Evolutionary conservation across 2,888 invertebrate species (phyloP).

Genomic region (Brachynemurus nebulosus): DNA sequence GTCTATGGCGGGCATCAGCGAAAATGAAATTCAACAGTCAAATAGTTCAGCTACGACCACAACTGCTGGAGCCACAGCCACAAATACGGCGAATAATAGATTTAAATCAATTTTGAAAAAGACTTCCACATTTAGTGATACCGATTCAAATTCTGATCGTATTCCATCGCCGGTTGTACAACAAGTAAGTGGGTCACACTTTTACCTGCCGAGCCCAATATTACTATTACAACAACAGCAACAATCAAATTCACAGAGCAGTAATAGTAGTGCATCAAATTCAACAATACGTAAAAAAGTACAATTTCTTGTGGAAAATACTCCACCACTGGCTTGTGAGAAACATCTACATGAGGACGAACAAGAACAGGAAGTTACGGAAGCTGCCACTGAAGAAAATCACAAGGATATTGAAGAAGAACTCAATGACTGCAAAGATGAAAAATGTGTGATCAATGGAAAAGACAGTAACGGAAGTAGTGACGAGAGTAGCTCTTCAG

Average conservation of each 20-base stretch:
- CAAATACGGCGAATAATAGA: constrained; percentile 15
- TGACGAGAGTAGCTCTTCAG: background rate
- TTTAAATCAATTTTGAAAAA: constrained; percentile 43
- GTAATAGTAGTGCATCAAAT: constrained; percentile 16
- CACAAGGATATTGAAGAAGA: background rate
- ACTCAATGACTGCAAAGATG: background rate
- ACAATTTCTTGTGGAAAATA: constrained; percentile 52
- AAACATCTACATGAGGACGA: constrained; percentile 22
- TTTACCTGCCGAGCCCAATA: constrained; percentile 45
- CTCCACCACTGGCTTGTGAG: constrained; percentile 21
- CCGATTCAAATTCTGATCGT: constrained; percentile 21
- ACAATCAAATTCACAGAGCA: background rate
- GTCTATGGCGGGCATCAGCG: no score
- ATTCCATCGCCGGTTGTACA: constrained; percentile 22
- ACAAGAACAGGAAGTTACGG: constrained; percentile 12
- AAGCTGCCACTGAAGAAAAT: background rate
- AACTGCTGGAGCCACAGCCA: no score
- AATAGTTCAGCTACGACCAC: no score
- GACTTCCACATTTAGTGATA: constrained; percentile 28
- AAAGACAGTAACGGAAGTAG: background rate
- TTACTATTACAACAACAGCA: constrained; percentile 28
- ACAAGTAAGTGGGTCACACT: constrained; percentile 35
- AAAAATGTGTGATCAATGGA: constrained; percentile 1
- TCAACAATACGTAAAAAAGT: constrained; percentile 47
- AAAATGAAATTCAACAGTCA: no score